A percentile compares a stretch with the other conserved stretches of the same genome.
These are phyloP conservation scores for Craterocephalus amniculus DNA, from an alignment of 2,797 vertebrate genomes.

Conservation along the genomic window DNA sequence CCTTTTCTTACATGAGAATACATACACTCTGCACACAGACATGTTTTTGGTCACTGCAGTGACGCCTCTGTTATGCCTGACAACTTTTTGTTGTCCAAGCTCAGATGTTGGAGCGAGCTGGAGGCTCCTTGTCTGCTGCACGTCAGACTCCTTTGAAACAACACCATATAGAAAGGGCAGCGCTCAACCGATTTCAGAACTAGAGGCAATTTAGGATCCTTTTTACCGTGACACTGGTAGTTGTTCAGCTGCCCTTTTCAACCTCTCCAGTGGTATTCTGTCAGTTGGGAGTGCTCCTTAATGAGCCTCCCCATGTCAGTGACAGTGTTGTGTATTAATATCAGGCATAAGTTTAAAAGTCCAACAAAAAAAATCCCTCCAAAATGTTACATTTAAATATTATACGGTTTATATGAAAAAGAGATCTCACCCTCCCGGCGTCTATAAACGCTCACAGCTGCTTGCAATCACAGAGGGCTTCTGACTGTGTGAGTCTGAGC, in stretches of 20 bases:
- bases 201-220: constrained; percentile 37
- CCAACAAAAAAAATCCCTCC: constrained; percentile 10
- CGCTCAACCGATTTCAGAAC: constrained; percentile 46
- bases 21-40: constrained; percentile 16
- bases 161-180: constrained; percentile 65
- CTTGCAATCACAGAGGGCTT: not conserved
- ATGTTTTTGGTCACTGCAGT: constrained; percentile 48
- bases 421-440: not conserved
- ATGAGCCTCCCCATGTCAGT: constrained; percentile 8
- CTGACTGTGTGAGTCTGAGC: constrained; percentile 13
- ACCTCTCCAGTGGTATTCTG: constrained; percentile 20
- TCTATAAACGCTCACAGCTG: not conserved
- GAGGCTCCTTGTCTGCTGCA: constrained; percentile 45
- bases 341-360: constrained; percentile 38
- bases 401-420: not conserved
- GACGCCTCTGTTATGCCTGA: constrained; percentile 38
- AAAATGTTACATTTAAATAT: not conserved
- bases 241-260: constrained; percentile 72
- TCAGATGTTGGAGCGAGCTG: constrained; percentile 38
- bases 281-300: constrained; percentile 26
- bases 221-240: constrained; percentile 38
- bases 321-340: constrained; percentile 32
- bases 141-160: constrained; percentile 62
- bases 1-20: constrained; percentile 39
- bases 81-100: constrained; percentile 42